These are phyloP conservation scores for Cetonia aurata DNA, from an alignment of 2,888 invertebrate species.

Conservation along the genomic window DNA sequence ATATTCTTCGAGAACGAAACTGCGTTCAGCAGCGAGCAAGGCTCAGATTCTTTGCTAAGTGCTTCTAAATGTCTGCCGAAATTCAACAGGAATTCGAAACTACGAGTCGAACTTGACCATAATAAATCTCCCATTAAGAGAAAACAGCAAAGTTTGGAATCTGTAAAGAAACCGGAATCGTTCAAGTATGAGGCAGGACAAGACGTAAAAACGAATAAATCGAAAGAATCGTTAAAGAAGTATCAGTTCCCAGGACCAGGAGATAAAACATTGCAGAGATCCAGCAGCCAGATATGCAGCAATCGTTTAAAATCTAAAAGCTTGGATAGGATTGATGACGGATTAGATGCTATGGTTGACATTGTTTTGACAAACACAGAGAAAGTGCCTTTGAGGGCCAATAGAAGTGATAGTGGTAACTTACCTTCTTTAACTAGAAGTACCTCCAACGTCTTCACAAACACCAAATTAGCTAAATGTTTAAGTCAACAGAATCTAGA, in stretches of 20 bases:
- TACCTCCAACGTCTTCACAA: conserved; percentile 56
- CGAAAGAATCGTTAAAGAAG: background rate
- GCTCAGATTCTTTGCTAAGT: conserved; percentile 79
- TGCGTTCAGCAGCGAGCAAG: conserved; percentile 75
- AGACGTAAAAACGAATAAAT: conserved; percentile 15
- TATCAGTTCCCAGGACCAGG: conserved; percentile 22
- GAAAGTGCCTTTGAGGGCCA: conserved; percentile 33
- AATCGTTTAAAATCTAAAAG: conserved; percentile 72
- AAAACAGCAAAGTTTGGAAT: conserved; percentile 21
- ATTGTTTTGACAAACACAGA: conserved; percentile 73
- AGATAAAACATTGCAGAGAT: conserved; percentile 40
- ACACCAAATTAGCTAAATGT: conserved; percentile 49
- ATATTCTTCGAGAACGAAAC: conserved; percentile 72
- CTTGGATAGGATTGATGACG: conserved; percentile 80
- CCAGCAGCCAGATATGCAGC: conserved; percentile 37
- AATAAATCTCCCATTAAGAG: conserved; percentile 21
- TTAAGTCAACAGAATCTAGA: conserved; percentile 54
- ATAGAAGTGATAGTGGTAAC: conserved; percentile 61
- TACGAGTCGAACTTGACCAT: conserved; percentile 27
- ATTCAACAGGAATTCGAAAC: conserved; percentile 41
- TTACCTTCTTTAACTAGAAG: conserved; percentile 56
- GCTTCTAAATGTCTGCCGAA: conserved; percentile 68
- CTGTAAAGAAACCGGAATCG: conserved; percentile 53
- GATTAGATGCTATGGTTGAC: conserved; percentile 79
- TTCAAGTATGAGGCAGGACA: conserved; percentile 49